Evolutionary conservation across 2,888 invertebrate species (phyloP), one percentile per base, ranked within the genome.

Genomic region (Eristalis tenax): DNA sequence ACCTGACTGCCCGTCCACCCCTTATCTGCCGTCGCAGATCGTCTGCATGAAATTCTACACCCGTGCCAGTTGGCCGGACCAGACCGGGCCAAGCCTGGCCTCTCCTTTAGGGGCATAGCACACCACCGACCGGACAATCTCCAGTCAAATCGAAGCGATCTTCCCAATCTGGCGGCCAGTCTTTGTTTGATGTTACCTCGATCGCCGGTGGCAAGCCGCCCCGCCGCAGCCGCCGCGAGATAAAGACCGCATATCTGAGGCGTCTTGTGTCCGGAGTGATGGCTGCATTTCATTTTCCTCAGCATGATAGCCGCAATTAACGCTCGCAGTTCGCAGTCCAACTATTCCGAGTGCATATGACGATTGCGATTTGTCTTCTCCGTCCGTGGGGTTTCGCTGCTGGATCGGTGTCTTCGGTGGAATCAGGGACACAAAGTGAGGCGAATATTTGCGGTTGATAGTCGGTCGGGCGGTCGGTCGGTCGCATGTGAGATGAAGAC

Each of bases 361-460:
- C 59, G 40, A 57, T 23, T 71, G 71, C 71, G 2, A 61, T 65
- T 13, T n/a, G 56, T 83, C 70, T 78, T 68, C 83, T 69, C 63
- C 43, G 74, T 38, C 22, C 32, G 32, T 32, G 32, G 32, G 32
- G 6, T 32, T 1, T 32, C 1, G 28, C 32, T 32, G 32, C 6
- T 10, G 32, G 5, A 32, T 32, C 32, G 32, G 32, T 32, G 32
- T 32, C 65, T 43, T 6, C 59, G 4, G 40, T 43, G 81, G 75
- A 80, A 59, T 82, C 85, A 81, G 82, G 82, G 85, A 81, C 85
- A 64, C 23, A 81, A 84, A 71, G 61, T 70, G 75, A 76, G 81
- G 82, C 68, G 76, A 81, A 81, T 84, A 68, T 76, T 68, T 84
- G 84, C 76, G 75, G 84, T 80, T 61, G 75, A 71, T 71, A 59